Evolutionary conservation across 2,113 vertebrate genomes (phyloP).

Genomic region (Naja naja): DNA sequence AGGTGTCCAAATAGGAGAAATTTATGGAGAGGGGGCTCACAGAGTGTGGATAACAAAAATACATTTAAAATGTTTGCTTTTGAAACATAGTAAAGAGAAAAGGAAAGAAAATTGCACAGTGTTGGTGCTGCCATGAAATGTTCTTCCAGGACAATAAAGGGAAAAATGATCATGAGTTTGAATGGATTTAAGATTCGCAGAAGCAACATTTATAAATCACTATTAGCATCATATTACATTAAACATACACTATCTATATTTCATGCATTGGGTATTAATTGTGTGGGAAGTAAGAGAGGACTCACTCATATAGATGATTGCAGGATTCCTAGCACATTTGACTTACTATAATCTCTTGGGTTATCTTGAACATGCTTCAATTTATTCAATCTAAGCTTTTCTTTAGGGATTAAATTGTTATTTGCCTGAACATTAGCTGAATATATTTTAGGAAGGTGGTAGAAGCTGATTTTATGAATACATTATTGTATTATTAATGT

Average conservation of each 20-base stretch:
- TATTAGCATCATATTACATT: not conserved
- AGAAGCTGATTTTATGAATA: not conserved
- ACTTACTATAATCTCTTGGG: not conserved
- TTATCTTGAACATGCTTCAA: not conserved
- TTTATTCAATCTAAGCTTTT: not conserved
- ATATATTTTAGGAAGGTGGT: not conserved
- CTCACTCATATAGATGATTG: not conserved
- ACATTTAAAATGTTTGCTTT: not conserved
- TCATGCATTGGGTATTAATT: not conserved
- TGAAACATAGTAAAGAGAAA: not conserved
- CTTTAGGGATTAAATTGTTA: not conserved
- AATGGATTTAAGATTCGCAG: not conserved
- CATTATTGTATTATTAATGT: not conserved
- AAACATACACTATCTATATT: not conserved
- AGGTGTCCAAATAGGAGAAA: not conserved
- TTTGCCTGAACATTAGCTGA: not conserved
- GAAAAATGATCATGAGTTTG: not conserved
- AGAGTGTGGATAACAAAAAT: not conserved
- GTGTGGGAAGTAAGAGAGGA: not conserved
- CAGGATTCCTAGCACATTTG: not conserved
- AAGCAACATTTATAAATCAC: not conserved
- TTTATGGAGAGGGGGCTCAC: not conserved
- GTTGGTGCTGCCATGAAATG: not conserved
- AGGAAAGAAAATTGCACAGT: not conserved
- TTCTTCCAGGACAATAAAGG: not conserved